phyloP scores from a whole-genome alignment of 2,797 vertebrate genomes.

The Phaenicophaeus curvirostris region DNA sequence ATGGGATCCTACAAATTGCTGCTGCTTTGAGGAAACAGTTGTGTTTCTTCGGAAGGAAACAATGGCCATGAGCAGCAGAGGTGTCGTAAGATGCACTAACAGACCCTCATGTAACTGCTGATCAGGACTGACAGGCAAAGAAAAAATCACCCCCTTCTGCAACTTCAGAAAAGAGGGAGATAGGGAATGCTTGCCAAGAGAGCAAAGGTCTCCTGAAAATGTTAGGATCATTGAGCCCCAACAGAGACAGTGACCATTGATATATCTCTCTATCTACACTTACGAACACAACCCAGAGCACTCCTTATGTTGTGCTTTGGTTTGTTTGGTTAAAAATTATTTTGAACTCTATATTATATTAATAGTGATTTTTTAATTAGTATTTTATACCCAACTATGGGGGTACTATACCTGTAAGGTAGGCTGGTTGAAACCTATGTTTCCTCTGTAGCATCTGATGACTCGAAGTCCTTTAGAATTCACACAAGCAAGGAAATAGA shows the following conservation, averaged over 20 bases:
- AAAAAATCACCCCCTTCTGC: background rate
- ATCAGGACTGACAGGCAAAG: background rate
- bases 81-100: background rate
- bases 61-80: background rate
- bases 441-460: background rate
- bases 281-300: background rate
- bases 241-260: background rate
- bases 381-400: background rate
- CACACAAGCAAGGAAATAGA: background rate
- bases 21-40: background rate
- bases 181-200: background rate
- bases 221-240: background rate
- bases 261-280: background rate
- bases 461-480: background rate
- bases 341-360: background rate
- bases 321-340: background rate
- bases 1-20: background rate
- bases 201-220: background rate
- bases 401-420: background rate
- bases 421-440: background rate
- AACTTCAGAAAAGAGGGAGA: background rate
- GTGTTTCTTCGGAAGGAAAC: background rate
- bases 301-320: background rate
- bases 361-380: background rate
- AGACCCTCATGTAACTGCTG: background rate